phyloP scores from a whole-genome alignment of 2,797 vertebrate species.

The Buphagus erythrorhynchus region DNA sequence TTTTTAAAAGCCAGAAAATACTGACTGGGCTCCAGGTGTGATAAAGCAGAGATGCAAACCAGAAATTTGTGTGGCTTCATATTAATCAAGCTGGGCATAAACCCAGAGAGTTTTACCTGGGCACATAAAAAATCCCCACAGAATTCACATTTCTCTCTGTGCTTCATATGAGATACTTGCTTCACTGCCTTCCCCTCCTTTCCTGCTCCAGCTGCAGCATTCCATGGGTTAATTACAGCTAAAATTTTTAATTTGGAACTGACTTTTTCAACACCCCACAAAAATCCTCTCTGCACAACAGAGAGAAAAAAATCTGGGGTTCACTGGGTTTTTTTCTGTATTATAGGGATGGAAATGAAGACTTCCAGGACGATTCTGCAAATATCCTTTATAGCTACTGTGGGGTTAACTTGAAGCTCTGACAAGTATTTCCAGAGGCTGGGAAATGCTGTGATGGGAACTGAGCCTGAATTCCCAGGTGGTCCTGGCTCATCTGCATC shows the following conservation, averaged over 20 bases:
- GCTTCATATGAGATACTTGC: background rate
- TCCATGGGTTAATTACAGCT: background rate
- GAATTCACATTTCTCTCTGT: background rate
- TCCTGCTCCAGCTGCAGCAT: background rate
- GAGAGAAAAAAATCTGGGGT: background rate
- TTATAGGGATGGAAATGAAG: background rate
- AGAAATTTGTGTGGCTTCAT: background rate
- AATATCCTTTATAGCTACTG: fast-evolving
- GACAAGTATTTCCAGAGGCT: background rate
- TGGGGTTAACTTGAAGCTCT: background rate
- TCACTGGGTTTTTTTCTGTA: background rate
- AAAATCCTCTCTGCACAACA: background rate
- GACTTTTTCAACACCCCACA: background rate
- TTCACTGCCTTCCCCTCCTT: background rate
- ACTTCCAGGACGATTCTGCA: background rate
- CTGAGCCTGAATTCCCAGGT: background rate
- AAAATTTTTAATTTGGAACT: background rate
- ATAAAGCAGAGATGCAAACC: too few relatives aligned
- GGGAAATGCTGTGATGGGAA: background rate
- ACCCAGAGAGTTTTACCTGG: background rate
- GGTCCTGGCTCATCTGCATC: background rate
- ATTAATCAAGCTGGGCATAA: background rate
- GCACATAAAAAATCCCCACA: fast-evolving
- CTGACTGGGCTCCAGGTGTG: background rate
- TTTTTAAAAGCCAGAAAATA: fast-evolving